phyloP scores from a whole-genome alignment of 2,113 vertebrate species.

The Solea solea region DNA sequence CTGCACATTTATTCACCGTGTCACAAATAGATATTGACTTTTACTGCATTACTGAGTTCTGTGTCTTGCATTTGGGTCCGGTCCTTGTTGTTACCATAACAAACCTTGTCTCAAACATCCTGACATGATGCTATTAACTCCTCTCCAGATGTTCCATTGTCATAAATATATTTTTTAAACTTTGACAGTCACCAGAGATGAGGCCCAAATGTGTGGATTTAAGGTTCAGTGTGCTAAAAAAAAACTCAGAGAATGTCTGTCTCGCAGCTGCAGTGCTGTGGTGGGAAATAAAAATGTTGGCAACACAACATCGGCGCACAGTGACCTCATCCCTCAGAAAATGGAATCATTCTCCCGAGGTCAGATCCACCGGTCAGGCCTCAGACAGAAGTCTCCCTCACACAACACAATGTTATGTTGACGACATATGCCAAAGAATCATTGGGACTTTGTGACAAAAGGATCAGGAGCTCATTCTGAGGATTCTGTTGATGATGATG shows the following conservation, averaged over 20 bases:
- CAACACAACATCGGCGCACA: background rate
- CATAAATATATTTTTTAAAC: background rate
- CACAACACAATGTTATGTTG: too few relatives aligned
- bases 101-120: too few relatives aligned
- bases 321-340: constrained; percentile 17
- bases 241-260: constrained; percentile 1
- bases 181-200: background rate
- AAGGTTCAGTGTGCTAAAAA: background rate
- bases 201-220: background rate
- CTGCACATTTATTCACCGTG: too few relatives aligned
- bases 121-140: background rate
- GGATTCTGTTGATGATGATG: too few relatives aligned
- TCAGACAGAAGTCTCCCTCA: background rate
- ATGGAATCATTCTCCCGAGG: constrained; percentile 4
- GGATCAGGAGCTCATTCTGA: too few relatives aligned
- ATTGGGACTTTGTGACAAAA: too few relatives aligned
- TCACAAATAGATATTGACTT: too few relatives aligned
- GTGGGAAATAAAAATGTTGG: constrained; percentile 1
- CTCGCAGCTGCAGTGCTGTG: background rate
- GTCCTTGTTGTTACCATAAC: too few relatives aligned
- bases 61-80: too few relatives aligned
- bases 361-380: constrained; percentile 42
- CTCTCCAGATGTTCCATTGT: background rate
- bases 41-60: too few relatives aligned
- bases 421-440: too few relatives aligned